Percentiles rank a stretch among this genome's conserved stretches.
phyloP scores from a whole-genome alignment of 2,113 vertebrate genomes.

The Megaceryle torquata region DNA sequence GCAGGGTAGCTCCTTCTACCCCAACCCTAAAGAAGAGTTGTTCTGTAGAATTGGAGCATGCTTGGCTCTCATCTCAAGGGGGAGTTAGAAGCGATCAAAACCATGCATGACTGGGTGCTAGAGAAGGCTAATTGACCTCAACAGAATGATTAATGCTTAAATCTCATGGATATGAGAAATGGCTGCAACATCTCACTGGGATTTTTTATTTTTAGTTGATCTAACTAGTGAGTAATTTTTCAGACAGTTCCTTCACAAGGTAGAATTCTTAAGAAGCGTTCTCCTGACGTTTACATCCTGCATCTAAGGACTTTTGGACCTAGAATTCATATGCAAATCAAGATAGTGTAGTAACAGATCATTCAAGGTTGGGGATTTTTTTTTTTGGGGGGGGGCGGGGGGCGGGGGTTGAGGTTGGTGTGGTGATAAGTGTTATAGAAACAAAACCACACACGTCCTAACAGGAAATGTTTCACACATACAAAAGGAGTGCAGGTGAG shows the following conservation, averaged over 20 bases:
- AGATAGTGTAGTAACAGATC: not conserved
- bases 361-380: not conserved
- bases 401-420: not conserved
- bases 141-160: not conserved
- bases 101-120: not conserved
- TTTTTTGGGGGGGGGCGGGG: no score
- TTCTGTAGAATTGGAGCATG: not conserved
- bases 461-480: not conserved
- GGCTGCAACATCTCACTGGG: not conserved
- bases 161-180: not conserved
- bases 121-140: not conserved
- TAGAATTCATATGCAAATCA: not conserved
- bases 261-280: not conserved
- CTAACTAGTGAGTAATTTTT: not conserved
- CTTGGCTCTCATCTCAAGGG: not conserved
- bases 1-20: not conserved
- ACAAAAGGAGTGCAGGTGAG: not conserved
- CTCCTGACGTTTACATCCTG: not conserved
- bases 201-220: not conserved
- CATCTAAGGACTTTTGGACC: not conserved
- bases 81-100: not conserved
- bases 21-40: not conserved
- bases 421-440: not conserved
- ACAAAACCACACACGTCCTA: fast-evolving
- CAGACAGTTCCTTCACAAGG: not conserved